phyloP scores from a whole-genome alignment of 2,888 invertebrate species.

The Heteropelma amictum region DNA sequence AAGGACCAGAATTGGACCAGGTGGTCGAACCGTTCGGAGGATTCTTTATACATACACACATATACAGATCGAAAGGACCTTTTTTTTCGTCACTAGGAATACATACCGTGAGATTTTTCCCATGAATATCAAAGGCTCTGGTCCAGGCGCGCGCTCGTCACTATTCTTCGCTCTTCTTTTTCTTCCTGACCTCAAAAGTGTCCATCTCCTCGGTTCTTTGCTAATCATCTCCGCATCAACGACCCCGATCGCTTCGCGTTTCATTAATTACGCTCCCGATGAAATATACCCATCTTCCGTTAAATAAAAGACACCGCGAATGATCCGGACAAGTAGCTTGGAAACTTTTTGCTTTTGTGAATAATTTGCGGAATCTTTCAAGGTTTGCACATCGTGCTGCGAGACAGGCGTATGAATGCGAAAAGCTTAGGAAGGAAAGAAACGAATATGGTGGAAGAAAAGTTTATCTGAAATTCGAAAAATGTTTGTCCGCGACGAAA shows the following conservation, averaged over 20 bases:
- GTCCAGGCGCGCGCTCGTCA: constrained; percentile 49
- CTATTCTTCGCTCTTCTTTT: constrained; percentile 39
- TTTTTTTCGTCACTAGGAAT: constrained; percentile 29
- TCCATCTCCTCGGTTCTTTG: constrained; percentile 24
- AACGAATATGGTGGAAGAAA: constrained; percentile 18
- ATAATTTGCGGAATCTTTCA: too few species aligned
- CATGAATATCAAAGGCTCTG: constrained; percentile 55
- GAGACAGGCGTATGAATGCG: background rate
- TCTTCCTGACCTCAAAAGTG: background rate
- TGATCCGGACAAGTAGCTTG: too few species aligned
- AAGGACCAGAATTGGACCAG: constrained; percentile 58
- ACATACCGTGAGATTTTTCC: constrained; percentile 63
- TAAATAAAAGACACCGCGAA: constrained; percentile 1
- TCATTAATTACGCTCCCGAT: too few species aligned
- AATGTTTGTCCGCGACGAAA: too few species aligned
- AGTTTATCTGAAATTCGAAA: too few species aligned
- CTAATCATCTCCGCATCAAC: constrained; percentile 27
- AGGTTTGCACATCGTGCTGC: constrained; percentile 25
- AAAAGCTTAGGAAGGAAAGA: constrained; percentile 14
- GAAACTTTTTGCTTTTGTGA: too few species aligned
- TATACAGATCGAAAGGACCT: constrained; percentile 41
- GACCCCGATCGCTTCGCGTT: constrained; percentile 1
- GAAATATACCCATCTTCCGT: too few species aligned
- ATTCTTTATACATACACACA: constrained; percentile 19
- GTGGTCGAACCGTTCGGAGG: constrained; percentile 55